These are phyloP conservation scores for Myotis brandtii DNA, from an alignment of 2,113 vertebrate genomes.

Conservation along the genomic window DNA sequence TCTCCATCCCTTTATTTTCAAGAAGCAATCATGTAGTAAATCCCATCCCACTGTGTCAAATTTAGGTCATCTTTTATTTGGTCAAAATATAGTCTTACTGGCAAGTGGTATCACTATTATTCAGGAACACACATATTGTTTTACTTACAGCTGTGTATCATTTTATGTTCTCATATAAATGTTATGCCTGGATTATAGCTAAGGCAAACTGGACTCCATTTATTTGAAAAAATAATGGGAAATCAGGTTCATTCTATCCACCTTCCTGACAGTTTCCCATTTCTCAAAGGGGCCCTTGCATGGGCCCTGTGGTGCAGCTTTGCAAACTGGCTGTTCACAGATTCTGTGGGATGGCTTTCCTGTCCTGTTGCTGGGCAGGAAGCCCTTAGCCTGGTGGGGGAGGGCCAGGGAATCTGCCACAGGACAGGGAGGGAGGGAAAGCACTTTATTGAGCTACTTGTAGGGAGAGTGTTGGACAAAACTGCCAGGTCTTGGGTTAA, in stretches of 20 bases:
- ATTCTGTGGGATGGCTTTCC: background rate
- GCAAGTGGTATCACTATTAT: conserved; percentile 87
- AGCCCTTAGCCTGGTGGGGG: background rate
- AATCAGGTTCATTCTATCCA: conserved; percentile 69
- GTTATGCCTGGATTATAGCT: conserved; percentile 88
- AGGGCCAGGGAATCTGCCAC: background rate
- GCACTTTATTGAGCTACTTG: background rate
- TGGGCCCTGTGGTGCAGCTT: conserved; percentile 10
- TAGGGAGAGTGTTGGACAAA: background rate
- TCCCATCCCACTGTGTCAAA: conserved; percentile 89
- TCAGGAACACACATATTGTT: conserved; percentile 91
- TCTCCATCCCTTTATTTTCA: conserved; percentile 84
- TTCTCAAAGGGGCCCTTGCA: conserved; percentile 66
- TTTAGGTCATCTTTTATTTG: conserved; percentile 93
- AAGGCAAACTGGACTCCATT: conserved; percentile 86
- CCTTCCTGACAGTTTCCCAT: conserved; percentile 61
- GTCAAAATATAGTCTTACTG: conserved; percentile 87
- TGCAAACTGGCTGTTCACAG: background rate
- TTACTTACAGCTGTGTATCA: conserved; percentile 88
- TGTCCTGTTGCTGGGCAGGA: background rate
- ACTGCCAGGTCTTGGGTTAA: background rate
- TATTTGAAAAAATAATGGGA: conserved; percentile 83
- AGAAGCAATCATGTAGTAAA: conserved; percentile 90
- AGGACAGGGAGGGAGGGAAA: background rate
- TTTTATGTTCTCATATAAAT: conserved; percentile 91